Evolutionary conservation across 2,113 vertebrate genomes (phyloP).

Genomic region (Rousettus leschenaultii): DNA sequence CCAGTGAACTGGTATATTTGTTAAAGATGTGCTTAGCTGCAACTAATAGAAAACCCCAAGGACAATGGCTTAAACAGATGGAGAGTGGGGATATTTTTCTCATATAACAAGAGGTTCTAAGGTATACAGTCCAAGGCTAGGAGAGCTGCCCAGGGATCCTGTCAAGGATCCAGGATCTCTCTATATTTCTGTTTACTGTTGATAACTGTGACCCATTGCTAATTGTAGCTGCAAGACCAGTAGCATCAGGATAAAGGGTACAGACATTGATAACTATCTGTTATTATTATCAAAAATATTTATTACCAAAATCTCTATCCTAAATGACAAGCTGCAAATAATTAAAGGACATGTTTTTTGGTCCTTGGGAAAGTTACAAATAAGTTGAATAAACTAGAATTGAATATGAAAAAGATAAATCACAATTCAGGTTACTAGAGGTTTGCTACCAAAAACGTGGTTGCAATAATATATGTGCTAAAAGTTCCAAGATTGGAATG

Average conservation of each 20-base stretch:
- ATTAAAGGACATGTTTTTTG: neutral
- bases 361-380: neutral
- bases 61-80: neutral
- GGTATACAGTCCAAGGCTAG: neutral
- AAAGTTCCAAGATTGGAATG: neutral
- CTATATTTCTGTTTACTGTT: neutral
- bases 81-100: neutral
- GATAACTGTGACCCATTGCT: neutral
- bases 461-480: neutral
- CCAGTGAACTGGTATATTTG: neutral
- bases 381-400: neutral
- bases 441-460: neutral
- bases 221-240: neutral
- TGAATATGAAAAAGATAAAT: neutral
- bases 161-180: neutral
- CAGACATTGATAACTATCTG: neutral
- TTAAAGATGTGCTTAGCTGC: neutral
- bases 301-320: neutral
- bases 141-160: neutral
- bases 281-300: neutral
- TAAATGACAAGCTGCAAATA: neutral
- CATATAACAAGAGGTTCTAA: neutral
- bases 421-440: neutral
- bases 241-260: neutral
- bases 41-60: neutral